Evolutionary conservation across 2,888 invertebrate genomes (phyloP).

Genomic region (Chaetogeoica ovagalla): DNA sequence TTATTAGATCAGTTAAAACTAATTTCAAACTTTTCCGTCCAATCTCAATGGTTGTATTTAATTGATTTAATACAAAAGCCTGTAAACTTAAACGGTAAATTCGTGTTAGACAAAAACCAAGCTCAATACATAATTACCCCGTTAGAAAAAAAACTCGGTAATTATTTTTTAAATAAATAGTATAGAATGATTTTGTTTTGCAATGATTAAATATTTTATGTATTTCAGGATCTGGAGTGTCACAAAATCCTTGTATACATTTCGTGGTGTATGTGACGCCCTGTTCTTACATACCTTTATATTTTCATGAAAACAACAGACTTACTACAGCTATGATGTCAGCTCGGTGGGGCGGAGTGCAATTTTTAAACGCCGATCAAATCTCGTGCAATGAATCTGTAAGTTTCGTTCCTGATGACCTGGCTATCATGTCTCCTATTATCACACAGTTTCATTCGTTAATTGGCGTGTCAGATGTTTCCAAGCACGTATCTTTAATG

Average conservation of each 20-base stretch:
- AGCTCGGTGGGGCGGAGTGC: constrained; percentile 88
- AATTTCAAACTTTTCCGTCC: constrained; percentile 77
- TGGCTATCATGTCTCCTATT: constrained; percentile 75
- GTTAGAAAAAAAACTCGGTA: constrained; percentile 77
- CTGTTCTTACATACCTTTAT: constrained; percentile 72
- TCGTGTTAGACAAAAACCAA: constrained; percentile 69
- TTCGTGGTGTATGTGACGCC: constrained; percentile 82
- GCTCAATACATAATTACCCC: constrained; percentile 83
- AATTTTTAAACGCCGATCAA: constrained; percentile 66
- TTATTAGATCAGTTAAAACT: constrained; percentile 72
- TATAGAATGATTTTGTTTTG: not conserved
- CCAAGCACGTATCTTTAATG: constrained; percentile 10
- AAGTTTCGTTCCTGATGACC: constrained; percentile 64
- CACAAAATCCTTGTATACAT: constrained; percentile 79
- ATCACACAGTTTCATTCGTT: constrained; percentile 74
- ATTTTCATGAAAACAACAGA: constrained; percentile 64
- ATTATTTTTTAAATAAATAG: constrained; percentile 64
- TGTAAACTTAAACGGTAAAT: constrained; percentile 64
- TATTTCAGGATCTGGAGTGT: constrained; percentile 73
- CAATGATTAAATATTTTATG: not conserved
- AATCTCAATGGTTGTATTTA: constrained; percentile 87
- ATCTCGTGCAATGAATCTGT: constrained; percentile 59
- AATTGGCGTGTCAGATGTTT: constrained; percentile 65
- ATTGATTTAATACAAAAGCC: constrained; percentile 76
- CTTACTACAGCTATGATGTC: constrained; percentile 71